phyloP scores from a whole-genome alignment of 2,113 vertebrate species.

The Platysteira castanea region DNA sequence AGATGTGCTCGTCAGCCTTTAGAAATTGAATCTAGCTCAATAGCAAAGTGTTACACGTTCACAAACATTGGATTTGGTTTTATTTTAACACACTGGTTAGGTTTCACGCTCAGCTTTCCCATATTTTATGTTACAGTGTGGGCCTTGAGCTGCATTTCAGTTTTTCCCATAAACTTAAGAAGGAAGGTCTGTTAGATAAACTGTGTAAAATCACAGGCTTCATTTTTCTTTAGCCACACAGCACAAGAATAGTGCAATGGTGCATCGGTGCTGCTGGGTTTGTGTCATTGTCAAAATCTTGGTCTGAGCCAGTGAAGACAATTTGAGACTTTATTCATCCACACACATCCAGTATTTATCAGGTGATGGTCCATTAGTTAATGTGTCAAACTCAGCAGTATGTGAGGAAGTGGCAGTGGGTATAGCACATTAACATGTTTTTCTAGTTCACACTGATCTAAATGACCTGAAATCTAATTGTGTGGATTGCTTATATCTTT shows the following conservation, averaged over 20 bases:
- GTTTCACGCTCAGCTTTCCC: not conserved
- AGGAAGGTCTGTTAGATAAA: not conserved
- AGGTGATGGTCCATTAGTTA: constrained; percentile 19
- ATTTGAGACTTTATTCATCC: not conserved
- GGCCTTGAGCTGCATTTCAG: not conserved
- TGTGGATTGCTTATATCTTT: constrained; percentile 10
- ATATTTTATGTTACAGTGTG: not conserved
- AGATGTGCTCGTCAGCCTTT: not conserved
- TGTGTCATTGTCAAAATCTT: not conserved
- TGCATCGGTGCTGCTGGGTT: not conserved
- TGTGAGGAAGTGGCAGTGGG: not conserved
- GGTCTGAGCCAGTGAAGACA: not conserved
- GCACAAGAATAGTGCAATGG: not conserved
- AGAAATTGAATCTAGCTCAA: not conserved
- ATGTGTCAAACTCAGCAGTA: constrained; percentile 39
- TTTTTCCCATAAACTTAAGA: not conserved
- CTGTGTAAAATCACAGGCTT: not conserved
- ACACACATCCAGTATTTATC: not conserved
- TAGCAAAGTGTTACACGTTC: not conserved
- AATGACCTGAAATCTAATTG: constrained; percentile 40
- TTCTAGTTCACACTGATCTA: constrained; percentile 14
- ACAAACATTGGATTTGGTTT: not conserved
- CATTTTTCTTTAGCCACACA: not conserved
- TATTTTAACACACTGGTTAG: not conserved
- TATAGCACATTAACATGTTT: constrained; percentile 16